phyloP scores from a whole-genome alignment of 2,888 invertebrate genomes.

The Drosophila mimetica region DNA sequence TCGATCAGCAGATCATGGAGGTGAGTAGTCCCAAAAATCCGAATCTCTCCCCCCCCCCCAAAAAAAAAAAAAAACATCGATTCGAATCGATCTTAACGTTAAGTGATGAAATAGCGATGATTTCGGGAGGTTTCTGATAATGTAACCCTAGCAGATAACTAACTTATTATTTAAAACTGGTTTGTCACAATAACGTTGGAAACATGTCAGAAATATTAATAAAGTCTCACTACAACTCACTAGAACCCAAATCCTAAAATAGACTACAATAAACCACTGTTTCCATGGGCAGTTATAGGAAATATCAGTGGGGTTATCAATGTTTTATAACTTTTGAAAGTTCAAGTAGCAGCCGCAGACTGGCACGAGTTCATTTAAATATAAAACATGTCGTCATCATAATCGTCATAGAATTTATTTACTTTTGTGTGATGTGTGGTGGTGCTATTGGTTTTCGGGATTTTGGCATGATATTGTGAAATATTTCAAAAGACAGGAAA shows the following conservation, averaged over 20 bases:
- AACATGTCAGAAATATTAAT: no score
- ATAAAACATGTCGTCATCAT: neutral
- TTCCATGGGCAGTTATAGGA: neutral
- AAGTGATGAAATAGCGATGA: neutral
- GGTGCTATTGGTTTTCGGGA: neutral
- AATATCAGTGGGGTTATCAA: neutral
- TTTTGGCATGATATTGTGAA: neutral
- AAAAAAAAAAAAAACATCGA: no score
- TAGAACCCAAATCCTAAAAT: neutral
- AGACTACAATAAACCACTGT: neutral
- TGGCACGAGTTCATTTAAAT: neutral
- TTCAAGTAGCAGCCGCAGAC: no score
- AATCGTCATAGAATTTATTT: neutral
- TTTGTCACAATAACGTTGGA: no score
- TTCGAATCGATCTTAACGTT: neutral
- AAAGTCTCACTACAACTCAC: no score
- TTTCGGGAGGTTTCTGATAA: neutral
- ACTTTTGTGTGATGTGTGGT: neutral
- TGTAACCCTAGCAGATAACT: no score
- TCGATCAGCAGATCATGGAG: constrained; percentile 84
- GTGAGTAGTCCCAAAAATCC: constrained; percentile 60
- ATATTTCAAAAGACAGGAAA: no score
- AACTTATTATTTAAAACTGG: no score
- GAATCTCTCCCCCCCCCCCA: no score
- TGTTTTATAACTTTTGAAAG: neutral